Percentiles rank a stretch among this genome's conserved stretches.
Evolutionary conservation across 2,888 invertebrate species (phyloP).

Genomic region (Hipparchia semele): DNA sequence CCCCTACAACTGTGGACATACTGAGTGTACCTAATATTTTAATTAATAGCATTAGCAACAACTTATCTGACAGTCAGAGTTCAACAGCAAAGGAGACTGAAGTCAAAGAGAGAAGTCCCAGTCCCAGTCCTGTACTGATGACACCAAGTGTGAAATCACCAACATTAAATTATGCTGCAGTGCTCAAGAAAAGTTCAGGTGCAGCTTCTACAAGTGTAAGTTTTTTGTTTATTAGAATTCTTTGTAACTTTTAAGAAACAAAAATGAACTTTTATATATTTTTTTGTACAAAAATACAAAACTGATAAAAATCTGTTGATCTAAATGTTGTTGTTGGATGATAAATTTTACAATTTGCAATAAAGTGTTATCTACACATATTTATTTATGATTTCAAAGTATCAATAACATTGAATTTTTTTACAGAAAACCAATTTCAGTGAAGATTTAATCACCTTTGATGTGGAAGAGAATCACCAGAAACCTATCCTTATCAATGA

Average conservation of each 20-base stretch:
- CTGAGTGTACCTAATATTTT: slow-evolving; percentile 60
- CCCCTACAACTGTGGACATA: slow-evolving; percentile 60
- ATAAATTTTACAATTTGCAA: too few species aligned
- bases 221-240: neutral
- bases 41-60: slow-evolving; percentile 54
- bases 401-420: neutral
- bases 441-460: slow-evolving; percentile 73
- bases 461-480: slow-evolving; percentile 66
- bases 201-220: slow-evolving; percentile 69
- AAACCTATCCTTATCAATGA: slow-evolving; percentile 63
- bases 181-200: slow-evolving; percentile 60
- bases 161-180: slow-evolving; percentile 67
- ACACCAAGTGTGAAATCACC: slow-evolving; percentile 51
- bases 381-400: too few species aligned
- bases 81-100: slow-evolving; percentile 53
- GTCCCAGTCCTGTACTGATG: slow-evolving; percentile 50
- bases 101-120: slow-evolving; percentile 52
- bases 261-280: slow-evolving; percentile 6
- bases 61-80: slow-evolving; percentile 52
- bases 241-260: neutral
- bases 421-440: slow-evolving; percentile 65
- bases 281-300: slow-evolving; percentile 5
- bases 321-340: neutral
- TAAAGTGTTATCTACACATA: too few species aligned
- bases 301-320: neutral